A percentile compares a stretch with the other conserved stretches of the same genome.
Conservation (phyloP, 2,888 invertebrate species). For the Hydropsyche betteni region DNA sequence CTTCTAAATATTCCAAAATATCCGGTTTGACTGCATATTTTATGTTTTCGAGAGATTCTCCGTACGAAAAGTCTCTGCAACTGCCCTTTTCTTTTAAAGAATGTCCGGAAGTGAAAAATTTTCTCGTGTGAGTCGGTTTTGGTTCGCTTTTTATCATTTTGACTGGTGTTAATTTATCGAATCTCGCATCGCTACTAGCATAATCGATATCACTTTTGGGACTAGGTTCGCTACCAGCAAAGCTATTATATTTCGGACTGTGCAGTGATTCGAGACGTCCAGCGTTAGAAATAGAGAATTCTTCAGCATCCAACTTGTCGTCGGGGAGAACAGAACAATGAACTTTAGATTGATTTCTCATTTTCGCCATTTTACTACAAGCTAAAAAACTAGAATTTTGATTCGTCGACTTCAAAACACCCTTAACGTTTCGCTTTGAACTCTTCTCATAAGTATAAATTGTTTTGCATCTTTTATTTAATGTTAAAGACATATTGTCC, state of each 20-base stretch:
- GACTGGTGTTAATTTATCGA: neutral
- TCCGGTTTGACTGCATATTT: slow-evolving; percentile 11
- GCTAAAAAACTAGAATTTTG: neutral
- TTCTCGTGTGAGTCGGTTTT: neutral
- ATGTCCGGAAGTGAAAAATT: slow-evolving; percentile 17
- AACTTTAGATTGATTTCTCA: neutral
- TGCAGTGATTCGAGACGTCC: neutral
- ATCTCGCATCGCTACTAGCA: neutral
- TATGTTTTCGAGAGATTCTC: slow-evolving; percentile 41
- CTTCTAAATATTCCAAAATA: slow-evolving; percentile 32
- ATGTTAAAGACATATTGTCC: neutral
- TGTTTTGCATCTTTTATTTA: slow-evolving; percentile 29
- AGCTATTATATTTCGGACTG: neutral
- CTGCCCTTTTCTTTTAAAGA: slow-evolving; percentile 39
- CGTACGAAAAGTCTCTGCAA: slow-evolving; percentile 50
- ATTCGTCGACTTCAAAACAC: neutral
- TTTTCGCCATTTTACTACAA: neutral
- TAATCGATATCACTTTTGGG: neutral
- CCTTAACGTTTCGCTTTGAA: slow-evolving; percentile 13
- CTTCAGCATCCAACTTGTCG: neutral
- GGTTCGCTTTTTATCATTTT: neutral
- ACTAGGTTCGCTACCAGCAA: neutral
- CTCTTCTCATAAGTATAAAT: slow-evolving; percentile 34
- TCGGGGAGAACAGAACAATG: neutral
- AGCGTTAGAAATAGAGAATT: neutral